phyloP scores from a whole-genome alignment of 2,888 invertebrate species.

The Mesodorylaimus sp. region DNA sequence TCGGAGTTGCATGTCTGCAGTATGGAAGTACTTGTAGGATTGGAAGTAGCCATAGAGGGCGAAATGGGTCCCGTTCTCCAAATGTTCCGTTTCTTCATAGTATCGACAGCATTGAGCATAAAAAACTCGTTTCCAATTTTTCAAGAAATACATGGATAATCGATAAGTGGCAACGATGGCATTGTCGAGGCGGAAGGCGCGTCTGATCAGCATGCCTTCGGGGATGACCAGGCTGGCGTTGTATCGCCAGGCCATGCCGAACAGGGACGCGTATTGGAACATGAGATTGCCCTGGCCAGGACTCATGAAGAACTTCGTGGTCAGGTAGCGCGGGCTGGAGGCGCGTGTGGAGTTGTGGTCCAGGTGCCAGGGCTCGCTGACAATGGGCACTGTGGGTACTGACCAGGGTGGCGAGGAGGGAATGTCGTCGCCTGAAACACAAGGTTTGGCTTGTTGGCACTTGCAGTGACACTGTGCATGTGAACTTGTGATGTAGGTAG shows the following conservation, averaged over 20 bases:
- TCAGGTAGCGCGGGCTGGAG: constrained; percentile 3
- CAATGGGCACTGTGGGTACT: background rate
- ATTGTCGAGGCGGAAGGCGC: background rate
- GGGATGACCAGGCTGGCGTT: constrained; percentile 20
- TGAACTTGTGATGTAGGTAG: too few relatives aligned
- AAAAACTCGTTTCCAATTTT: background rate
- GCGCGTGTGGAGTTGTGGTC: background rate
- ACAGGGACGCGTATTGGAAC: constrained; percentile 23
- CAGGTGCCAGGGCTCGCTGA: background rate
- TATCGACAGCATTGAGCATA: constrained; percentile 18
- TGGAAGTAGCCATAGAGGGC: constrained; percentile 21
- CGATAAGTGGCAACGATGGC: background rate
- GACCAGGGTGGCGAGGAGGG: constrained; percentile 6
- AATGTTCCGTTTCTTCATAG: constrained; percentile 8
- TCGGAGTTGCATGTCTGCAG: too few relatives aligned
- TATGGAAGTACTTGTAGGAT: constrained; percentile 15
- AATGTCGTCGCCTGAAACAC: background rate
- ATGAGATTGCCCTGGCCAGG: constrained; percentile 25
- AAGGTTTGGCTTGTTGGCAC: too few relatives aligned
- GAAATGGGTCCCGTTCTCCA: background rate
- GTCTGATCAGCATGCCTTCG: constrained; percentile 10
- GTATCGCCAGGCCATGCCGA: constrained; percentile 15
- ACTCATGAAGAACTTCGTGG: constrained; percentile 15
- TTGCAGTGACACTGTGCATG: too few relatives aligned
- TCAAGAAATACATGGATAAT: background rate